Conservation (phyloP, 2,888 invertebrate species). For the Empis stercorea region DNA sequence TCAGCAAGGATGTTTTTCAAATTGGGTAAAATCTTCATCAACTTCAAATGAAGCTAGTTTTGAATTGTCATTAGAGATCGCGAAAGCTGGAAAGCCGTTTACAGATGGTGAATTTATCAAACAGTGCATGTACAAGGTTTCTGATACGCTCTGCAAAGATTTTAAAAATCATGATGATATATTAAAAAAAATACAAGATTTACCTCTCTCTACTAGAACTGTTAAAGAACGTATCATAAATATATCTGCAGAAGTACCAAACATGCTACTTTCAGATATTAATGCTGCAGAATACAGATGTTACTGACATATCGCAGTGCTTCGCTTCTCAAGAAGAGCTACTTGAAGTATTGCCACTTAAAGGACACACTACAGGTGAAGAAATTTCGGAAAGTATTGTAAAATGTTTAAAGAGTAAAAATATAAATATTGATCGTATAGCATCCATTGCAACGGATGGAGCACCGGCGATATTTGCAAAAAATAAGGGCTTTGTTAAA, state of each 20-base stretch:
- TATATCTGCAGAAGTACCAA: background rate
- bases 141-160: background rate
- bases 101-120: background rate
- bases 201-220: background rate
- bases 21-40: no score
- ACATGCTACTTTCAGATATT: background rate
- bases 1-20: background rate
- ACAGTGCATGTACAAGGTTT: background rate
- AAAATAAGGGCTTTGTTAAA: constrained; percentile 13
- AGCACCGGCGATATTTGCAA: constrained; percentile 17
- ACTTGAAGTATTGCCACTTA: background rate
- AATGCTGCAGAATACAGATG: background rate
- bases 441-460: constrained; percentile 17
- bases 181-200: background rate
- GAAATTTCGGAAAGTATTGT: background rate
- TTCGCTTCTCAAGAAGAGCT: background rate
- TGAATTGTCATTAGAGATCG: background rate
- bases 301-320: background rate
- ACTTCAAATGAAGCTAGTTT: background rate
- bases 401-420: background rate
- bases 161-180: background rate
- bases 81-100: background rate
- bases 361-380: background rate
- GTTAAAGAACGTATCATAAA: background rate
- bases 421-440: constrained; percentile 1